A percentile compares a stretch with the other conserved stretches of the same genome.
Conservation (phyloP, 2,797 vertebrate species). For the Adrianichthys oophorus region DNA sequence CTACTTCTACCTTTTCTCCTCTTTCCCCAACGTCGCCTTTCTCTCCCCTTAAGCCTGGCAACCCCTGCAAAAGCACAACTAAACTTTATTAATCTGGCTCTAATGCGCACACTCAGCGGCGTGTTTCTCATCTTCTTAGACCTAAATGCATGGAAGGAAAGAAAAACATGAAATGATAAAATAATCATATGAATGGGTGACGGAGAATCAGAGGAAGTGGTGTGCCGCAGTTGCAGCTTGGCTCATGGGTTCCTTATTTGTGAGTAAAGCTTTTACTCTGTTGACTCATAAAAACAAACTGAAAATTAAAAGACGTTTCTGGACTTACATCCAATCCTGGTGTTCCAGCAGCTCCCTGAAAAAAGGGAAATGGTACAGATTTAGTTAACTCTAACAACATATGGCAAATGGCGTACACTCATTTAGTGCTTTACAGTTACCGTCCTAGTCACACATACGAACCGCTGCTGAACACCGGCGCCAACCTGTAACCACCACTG, state of each 20-base stretch:
- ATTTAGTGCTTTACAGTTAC: too few species aligned
- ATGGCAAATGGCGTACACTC: too few species aligned
- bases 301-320: background rate
- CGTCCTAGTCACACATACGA: too few species aligned
- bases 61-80: constrained; percentile 91
- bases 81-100: constrained; percentile 53
- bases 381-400: too few species aligned
- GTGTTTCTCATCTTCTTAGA: background rate
- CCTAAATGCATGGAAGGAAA: constrained; percentile 6
- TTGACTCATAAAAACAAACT: constrained; percentile 8
- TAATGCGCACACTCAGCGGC: constrained; percentile 10
- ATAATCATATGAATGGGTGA: background rate
- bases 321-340: constrained; percentile 94
- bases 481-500: too few species aligned
- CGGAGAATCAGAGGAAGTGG: constrained; percentile 3
- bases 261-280: background rate
- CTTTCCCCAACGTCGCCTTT: constrained; percentile 97
- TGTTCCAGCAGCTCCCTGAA: constrained; percentile 93
- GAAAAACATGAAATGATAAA: background rate
- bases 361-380: constrained; percentile 33
- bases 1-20: constrained; percentile 98
- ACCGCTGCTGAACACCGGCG: too few species aligned
- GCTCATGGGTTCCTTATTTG: background rate
- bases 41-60: constrained; percentile 94
- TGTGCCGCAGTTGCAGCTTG: constrained; percentile 1